phyloP scores from a whole-genome alignment of 2,113 vertebrate species.

The Pachypanchax playfairii region DNA sequence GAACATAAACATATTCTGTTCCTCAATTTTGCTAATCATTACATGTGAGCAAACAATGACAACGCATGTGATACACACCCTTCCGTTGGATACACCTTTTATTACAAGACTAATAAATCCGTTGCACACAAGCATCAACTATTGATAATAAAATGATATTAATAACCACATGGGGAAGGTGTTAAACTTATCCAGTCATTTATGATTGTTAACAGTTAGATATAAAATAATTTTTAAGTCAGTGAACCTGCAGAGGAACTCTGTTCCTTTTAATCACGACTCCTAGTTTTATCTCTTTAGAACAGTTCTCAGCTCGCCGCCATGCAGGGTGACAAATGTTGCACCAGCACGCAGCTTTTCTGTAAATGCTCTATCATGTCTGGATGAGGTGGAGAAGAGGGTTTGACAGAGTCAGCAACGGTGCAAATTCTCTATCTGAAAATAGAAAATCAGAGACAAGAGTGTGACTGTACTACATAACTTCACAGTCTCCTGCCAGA shows the following conservation, averaged over 20 bases:
- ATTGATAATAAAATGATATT: no score
- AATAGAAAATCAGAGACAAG: slow-evolving; percentile 28
- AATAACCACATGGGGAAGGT: no score
- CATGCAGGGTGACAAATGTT: slow-evolving; percentile 19
- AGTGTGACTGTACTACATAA: slow-evolving; percentile 48
- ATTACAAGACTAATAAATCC: neutral
- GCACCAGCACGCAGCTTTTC: slow-evolving; percentile 15
- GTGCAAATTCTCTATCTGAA: neutral
- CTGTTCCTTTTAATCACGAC: neutral
- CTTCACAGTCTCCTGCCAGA: no score
- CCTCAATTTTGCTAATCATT: neutral
- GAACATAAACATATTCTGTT: no score
- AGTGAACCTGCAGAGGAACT: neutral
- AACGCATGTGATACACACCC: slow-evolving; percentile 1
- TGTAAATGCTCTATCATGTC: neutral
- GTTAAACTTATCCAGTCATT: no score
- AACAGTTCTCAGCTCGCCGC: neutral
- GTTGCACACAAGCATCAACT: no score
- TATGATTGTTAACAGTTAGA: neutral
- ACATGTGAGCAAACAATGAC: neutral
- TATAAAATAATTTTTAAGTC: neutral
- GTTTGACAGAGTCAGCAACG: neutral
- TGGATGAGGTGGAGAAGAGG: neutral
- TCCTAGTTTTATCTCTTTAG: neutral
- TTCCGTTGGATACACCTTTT: neutral